phyloP scores from a whole-genome alignment of 2,888 invertebrate species.

The Brachylomia viminalis region DNA sequence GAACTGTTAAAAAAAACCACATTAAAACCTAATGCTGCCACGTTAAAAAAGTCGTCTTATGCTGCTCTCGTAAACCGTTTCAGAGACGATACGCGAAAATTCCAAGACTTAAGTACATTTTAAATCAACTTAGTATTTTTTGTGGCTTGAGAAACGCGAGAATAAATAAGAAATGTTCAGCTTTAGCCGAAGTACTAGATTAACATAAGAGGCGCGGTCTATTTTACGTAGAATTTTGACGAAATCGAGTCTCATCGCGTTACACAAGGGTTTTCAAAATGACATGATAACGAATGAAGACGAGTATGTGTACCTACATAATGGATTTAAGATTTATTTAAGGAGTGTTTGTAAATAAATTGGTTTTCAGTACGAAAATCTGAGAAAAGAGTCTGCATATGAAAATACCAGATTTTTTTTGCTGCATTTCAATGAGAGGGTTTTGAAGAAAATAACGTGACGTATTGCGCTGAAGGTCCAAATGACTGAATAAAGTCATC shows the following conservation, averaged over 20 bases:
- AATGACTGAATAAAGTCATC: neutral
- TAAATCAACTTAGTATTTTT: conserved; percentile 55
- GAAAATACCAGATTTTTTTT: conserved; percentile 1
- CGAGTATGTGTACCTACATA: conserved; percentile 28
- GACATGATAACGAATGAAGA: conserved; percentile 32
- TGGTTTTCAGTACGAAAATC: conserved; percentile 27
- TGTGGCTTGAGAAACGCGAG: conserved; percentile 39
- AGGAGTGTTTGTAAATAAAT: conserved; percentile 34
- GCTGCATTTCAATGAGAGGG: neutral
- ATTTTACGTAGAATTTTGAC: conserved; percentile 51
- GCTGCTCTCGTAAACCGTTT: conserved; percentile 26
- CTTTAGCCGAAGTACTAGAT: conserved; percentile 47
- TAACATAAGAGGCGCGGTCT: conserved; percentile 59
- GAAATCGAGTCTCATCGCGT: conserved; percentile 34
- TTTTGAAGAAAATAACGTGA: neutral
- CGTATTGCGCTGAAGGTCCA: neutral
- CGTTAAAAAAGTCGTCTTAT: conserved; percentile 30
- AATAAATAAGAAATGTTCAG: conserved; percentile 51
- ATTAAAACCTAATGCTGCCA: conserved; percentile 35
- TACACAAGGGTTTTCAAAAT: conserved; percentile 37
- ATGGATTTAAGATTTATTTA: conserved; percentile 44
- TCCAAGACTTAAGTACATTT: conserved; percentile 46
- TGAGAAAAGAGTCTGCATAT: neutral
- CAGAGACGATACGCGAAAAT: conserved; percentile 36
- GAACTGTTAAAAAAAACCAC: conserved; percentile 18